Conservation (phyloP, 2,888 invertebrate species). For the Agrotis clavis region DNA sequence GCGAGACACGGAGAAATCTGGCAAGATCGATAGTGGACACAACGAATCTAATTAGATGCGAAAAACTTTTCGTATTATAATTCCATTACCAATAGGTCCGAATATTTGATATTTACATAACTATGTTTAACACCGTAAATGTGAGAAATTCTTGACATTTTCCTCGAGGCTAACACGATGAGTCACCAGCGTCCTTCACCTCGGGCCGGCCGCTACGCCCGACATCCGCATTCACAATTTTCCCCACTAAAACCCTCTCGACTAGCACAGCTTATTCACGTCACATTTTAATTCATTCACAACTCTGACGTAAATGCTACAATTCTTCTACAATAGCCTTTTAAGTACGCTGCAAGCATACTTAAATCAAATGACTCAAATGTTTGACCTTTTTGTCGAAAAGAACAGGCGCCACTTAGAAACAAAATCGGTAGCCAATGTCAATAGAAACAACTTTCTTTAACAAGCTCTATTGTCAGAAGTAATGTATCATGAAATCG, state of each 20-base stretch:
- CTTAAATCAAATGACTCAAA: constrained; percentile 59
- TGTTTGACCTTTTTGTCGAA: constrained; percentile 59
- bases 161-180: constrained; percentile 77
- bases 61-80: constrained; percentile 7
- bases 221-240: constrained; percentile 85
- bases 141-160: constrained; percentile 74
- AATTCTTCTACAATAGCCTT: constrained; percentile 63
- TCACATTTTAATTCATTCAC: constrained; percentile 80
- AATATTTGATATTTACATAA: constrained; percentile 47
- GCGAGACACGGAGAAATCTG: constrained; percentile 5
- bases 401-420: constrained; percentile 9
- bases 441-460: constrained; percentile 63
- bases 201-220: constrained; percentile 74
- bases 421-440: constrained; percentile 49
- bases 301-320: constrained; percentile 69
- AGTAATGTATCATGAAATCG: constrained; percentile 34
- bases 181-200: constrained; percentile 88
- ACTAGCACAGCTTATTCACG: constrained; percentile 70
- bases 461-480: constrained; percentile 41
- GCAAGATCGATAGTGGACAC: constrained; percentile 7
- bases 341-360: constrained; percentile 60
- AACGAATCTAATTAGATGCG: constrained; percentile 1
- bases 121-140: constrained; percentile 39
- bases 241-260: constrained; percentile 73
- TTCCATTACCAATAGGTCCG: constrained; percentile 28